Evolutionary conservation across 2,888 invertebrate species (phyloP), one percentile per base, ranked within the genome.

Genomic region (Cryptocheilus praepositus): DNA sequence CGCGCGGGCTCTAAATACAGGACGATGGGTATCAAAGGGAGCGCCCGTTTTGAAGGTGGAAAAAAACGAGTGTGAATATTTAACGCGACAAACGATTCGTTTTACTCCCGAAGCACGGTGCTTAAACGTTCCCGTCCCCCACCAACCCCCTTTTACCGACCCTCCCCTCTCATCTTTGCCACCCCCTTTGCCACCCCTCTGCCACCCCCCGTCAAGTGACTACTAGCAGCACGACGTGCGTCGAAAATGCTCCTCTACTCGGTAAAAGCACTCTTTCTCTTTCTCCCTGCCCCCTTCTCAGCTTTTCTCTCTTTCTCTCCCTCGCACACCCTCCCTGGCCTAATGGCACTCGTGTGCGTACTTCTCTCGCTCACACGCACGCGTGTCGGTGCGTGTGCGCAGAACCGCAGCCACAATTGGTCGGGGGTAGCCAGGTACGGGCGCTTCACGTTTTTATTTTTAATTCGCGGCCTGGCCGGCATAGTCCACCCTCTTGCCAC

Each of bases 381-480:
- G n/a, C 22, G 18, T 25, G 3, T 25, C 19, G 43, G 36, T 36
- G 61, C 56, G 45, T 49, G 22, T 25, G 16, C 28, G 52, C 43
- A 16, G 57, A 54, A 61, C 70, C 64, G 67, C 70, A 60, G 28
- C 51, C 49, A 25, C 61, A 67, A 70, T 70, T 67, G 67, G 70
- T 57, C 36, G 36, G 11, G 60, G 55, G 69, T 45, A 59, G 64
- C 64, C 64, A 68, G 69, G 61, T 49, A 69, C 63, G 66, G 61
- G 67, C 72, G 70, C 70, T 75, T 75, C 73, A 62, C 61, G 62
- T 67, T 70, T 67, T 67, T 61, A 58, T 70, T 70, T 70, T 70
- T 67, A 70, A 70, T 70, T 70, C 59, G 67, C 49, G 57, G 66
- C 62, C 67, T 59, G 68, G 49, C 65, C 57, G 67, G 73, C 67